phyloP scores from a whole-genome alignment of 2,888 invertebrate species.

The Neoaliturus tenellus region DNA sequence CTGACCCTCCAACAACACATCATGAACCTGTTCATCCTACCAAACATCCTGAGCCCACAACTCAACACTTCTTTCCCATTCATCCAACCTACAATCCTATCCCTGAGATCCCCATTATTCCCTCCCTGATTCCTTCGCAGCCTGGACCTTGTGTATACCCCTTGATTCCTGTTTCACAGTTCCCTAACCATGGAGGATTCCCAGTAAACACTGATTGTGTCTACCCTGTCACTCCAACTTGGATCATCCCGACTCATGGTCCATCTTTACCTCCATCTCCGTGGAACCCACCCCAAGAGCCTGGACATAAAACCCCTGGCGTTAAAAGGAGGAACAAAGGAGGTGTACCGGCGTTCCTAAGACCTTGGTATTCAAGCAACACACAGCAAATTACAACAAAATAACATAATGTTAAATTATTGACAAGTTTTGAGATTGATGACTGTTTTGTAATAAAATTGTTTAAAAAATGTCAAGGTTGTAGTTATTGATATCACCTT shows the following conservation, averaged over 20 bases:
- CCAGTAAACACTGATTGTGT: background rate
- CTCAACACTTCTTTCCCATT: background rate
- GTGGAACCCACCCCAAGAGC: background rate
- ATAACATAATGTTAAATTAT: background rate
- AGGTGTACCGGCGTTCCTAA: background rate
- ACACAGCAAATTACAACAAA: slow-evolving; percentile 12
- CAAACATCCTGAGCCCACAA: background rate
- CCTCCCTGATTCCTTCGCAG: background rate
- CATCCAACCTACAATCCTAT: background rate
- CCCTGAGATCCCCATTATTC: background rate
- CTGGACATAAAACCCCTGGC: slow-evolving; percentile 1
- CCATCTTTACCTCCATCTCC: background rate
- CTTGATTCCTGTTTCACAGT: background rate
- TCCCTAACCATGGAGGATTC: background rate
- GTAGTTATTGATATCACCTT: too few species aligned
- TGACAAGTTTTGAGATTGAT: too few species aligned
- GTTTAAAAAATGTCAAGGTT: too few species aligned
- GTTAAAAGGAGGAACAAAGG: slow-evolving; percentile 12
- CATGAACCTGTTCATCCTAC: background rate
- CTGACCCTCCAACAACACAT: background rate
- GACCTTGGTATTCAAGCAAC: background rate
- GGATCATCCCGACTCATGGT: background rate
- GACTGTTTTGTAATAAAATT: too few species aligned
- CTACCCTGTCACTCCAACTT: background rate
- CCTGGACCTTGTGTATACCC: background rate